These are phyloP conservation scores for Brachionus rubens DNA, from an alignment of 1,140 invertebrate genomes.

Conservation along the genomic window DNA sequence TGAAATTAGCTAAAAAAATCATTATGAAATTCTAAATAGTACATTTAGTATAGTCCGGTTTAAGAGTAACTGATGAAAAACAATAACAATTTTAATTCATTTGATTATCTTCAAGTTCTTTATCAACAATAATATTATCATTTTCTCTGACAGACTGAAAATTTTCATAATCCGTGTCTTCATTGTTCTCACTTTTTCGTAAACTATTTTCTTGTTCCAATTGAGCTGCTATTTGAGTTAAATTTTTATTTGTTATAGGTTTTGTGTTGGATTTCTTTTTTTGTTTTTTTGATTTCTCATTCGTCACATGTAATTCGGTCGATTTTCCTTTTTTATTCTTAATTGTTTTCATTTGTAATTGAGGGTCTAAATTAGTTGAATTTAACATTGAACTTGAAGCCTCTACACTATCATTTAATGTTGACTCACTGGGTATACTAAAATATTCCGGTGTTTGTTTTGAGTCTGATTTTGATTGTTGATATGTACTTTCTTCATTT, in stretches of 20 bases:
- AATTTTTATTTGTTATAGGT: constrained; percentile 1
- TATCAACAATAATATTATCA: neutral
- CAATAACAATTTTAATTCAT: neutral
- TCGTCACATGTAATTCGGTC: neutral
- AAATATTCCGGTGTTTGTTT: constrained; percentile 29
- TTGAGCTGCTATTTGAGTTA: neutral
- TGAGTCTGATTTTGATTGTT: neutral
- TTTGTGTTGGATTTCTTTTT: neutral
- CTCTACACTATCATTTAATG: neutral
- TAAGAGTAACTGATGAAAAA: neutral
- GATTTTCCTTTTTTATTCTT: neutral
- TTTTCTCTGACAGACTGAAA: constrained; percentile 27
- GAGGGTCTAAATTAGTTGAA: neutral
- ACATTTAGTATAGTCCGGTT: constrained; percentile 22
- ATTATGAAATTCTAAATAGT: constrained; percentile 14
- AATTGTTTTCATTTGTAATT: neutral
- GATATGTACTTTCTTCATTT: neutral
- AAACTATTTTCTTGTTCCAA: neutral
- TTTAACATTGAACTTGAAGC: neutral
- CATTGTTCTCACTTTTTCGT: neutral
- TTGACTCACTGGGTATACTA: constrained; percentile 20
- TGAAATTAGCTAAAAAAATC: constrained; percentile 30
- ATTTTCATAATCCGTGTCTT: constrained; percentile 4
- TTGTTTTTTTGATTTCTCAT: neutral
- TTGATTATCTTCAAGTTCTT: constrained; percentile 1